These are phyloP conservation scores for Lottia scabra DNA, from an alignment of 2,888 invertebrate genomes.

Conservation along the genomic window DNA sequence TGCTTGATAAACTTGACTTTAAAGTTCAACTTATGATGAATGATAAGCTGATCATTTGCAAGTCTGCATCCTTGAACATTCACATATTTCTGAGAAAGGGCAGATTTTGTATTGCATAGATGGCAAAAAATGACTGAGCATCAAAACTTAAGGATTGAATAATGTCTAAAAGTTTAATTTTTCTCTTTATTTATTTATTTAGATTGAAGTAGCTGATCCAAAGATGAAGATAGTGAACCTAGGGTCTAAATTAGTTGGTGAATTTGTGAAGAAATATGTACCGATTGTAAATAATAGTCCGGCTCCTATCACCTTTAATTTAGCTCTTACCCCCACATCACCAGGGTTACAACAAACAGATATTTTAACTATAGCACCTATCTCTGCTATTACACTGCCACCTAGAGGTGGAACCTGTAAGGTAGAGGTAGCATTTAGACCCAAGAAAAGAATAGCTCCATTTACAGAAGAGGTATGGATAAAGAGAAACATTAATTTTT, in stretches of 20 bases:
- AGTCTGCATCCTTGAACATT: too few species aligned
- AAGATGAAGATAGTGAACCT: conserved; percentile 65
- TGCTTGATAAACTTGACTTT: neutral
- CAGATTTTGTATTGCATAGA: neutral
- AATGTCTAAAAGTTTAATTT: too few species aligned
- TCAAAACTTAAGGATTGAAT: neutral
- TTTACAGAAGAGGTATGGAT: conserved; percentile 67
- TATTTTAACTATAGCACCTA: conserved; percentile 56
- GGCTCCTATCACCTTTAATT: conserved; percentile 63
- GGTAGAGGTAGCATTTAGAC: conserved; percentile 64
- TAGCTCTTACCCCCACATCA: conserved; percentile 62
- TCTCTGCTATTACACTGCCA: conserved; percentile 58
- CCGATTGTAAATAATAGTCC: conserved; percentile 68
- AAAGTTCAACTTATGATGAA: too few species aligned
- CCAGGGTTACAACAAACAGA: conserved; percentile 57
- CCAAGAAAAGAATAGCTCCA: conserved; percentile 63
- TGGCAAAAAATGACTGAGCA: neutral
- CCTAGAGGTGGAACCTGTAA: conserved; percentile 61
- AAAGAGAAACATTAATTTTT: too few species aligned
- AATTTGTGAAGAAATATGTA: conserved; percentile 58
- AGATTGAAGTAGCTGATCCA: conserved; percentile 67
- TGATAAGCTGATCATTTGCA: neutral
- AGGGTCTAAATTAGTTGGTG: conserved; percentile 63
- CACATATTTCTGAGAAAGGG: too few species aligned
- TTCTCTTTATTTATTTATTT: conserved; percentile 10